phyloP scores from a whole-genome alignment of 92 coral and sea anemone species.

The Meandrina meandrites region DNA sequence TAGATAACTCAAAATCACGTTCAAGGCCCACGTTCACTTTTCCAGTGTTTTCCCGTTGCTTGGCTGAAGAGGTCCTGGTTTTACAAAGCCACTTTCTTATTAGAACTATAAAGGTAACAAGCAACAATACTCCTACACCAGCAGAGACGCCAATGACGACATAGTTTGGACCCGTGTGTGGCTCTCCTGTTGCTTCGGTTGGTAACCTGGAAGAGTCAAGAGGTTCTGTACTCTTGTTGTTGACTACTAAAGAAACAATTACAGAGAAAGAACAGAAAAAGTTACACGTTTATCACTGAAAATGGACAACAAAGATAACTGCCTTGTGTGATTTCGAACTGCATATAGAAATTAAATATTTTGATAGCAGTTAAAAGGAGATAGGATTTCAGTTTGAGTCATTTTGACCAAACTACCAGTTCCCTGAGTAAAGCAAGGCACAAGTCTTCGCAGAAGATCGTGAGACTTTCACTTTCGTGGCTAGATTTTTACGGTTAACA shows the following conservation, averaged over 20 bases:
- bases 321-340: too few relatives aligned
- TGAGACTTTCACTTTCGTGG: too few relatives aligned
- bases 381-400: too few relatives aligned
- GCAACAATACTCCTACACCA: conserved; percentile 20
- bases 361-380: too few relatives aligned
- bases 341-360: too few relatives aligned
- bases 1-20: conserved; percentile 12
- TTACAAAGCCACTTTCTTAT: conserved; percentile 21
- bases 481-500: too few relatives aligned
- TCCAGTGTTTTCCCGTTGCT: background rate
- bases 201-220: too few relatives aligned
- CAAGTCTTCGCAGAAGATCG: too few relatives aligned
- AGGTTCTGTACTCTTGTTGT: background rate
- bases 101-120: conserved; percentile 7
- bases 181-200: background rate
- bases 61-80: background rate
- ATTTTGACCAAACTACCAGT: too few relatives aligned
- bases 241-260: background rate
- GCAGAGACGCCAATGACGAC: conserved; percentile 27
- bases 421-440: too few relatives aligned
- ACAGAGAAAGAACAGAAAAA: background rate
- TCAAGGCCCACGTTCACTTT: conserved; percentile 5
- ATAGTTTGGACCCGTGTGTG: conserved; percentile 5
- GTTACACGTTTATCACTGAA: too few relatives aligned
- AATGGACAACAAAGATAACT: too few relatives aligned